Evolutionary conservation across 2,797 vertebrate species (phyloP), one percentile per base, ranked within the genome.

Genomic region (Oreonectes daqikongensis): DNA sequence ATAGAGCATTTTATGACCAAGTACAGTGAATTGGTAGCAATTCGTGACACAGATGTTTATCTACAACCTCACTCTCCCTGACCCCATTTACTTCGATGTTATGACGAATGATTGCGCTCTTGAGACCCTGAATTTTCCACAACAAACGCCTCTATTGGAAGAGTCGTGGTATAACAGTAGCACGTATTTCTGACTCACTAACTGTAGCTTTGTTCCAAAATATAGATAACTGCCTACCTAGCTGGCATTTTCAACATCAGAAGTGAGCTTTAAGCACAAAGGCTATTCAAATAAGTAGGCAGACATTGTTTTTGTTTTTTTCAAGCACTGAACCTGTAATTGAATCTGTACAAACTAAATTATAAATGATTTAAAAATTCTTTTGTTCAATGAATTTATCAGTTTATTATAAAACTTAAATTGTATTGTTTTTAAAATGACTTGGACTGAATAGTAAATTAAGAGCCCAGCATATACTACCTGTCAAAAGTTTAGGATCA

Each of bases 1-100:
- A 53, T 52, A 18, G 20, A 69, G 20, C 52, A 38, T 69, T 38
- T 38, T 24, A 69, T 69, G 67, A n/a, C 20, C 9, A 55, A 10
- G 8, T 26, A 12, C 8, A 38, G 20, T 40, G 50, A 22, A 53
- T 24, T 5, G 42, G 24, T 24, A 60, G 46, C 18, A 6, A 44
- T 30, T 24, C 20, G 3, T 15, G 15, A 32, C 6, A 38, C 20
- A 69, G 28, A 57, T 20, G 3, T 69, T 5, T 28, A 42, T 10
- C 12, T 42, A 69, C 7, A 35, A 52, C 50, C 32, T 55, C 50
- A 18, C 10, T 40, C 5, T 38, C 0, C 24, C 42, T 8, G n/a
- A 53, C 20, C 12, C 11, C 12, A 24, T 55, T 55, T 55, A 55
- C n/a, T 55, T 26, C 2, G n/a, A 35, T 4, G 30, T 35, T 35